Evolutionary conservation across 2,113 vertebrate species (phyloP), one percentile per base, ranked within the genome.

Genomic region (Notarius quadriscutis): DNA sequence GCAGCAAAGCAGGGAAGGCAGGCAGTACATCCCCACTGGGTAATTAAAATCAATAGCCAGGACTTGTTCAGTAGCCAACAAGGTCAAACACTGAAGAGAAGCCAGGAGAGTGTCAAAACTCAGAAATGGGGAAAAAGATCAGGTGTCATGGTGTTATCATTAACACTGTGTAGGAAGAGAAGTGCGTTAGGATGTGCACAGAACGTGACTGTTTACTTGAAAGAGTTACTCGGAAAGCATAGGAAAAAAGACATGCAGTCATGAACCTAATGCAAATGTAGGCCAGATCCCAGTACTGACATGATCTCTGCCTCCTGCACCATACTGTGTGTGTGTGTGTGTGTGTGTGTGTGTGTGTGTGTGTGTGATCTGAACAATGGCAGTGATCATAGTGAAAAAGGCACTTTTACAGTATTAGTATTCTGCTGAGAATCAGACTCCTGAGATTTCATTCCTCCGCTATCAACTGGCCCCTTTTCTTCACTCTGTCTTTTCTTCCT

Each of bases 41-140:
- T 96, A 97, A 99, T 98, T 98, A 98, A 98, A 99, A 98, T 99
- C 97, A 97, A 97, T 98, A 97, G 95, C 94, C 94, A 95, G 96
- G 95, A 97, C 94, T 96, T 94, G 93, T 93, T 87, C 94, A 94
- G 96, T 95, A 94, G 95, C 94, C 93, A 96, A 95, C 97, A 98
- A 98, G 97, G 97, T 98, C 96, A 96, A 92, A 93, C 91, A 95
- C 94, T 89, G 94, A 92, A 94, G 93, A 92, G 95, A 94, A 95
- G 93, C 91, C 94, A 93, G 93, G 94, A 94, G 94, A 95, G 94
- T 96, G 81, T 80, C 94, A 92, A 94, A 93, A 95, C 88, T 83
- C 87, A 89, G 88, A 94, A 92, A 93, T 91, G 91, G 7, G 92
- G 58, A 30, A 57, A 30, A 81, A 48, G 3, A 14, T 41, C 30